Conservation (phyloP, 2,797 vertebrate genomes). For the Epinephelus coioides region DNA sequence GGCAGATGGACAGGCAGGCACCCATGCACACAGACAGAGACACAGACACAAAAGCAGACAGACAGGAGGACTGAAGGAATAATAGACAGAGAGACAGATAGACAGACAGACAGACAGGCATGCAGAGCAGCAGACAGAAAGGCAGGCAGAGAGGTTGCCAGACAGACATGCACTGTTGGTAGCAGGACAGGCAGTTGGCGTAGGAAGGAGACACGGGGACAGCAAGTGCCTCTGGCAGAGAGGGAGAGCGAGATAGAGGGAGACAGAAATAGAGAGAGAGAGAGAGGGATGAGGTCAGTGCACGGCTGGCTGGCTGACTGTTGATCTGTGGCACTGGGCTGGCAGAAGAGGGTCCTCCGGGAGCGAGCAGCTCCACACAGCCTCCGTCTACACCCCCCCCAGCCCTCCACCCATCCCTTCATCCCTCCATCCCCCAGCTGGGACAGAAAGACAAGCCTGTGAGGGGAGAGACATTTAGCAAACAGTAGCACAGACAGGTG, state of each 20-base stretch:
- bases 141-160: slow-evolving; percentile 65
- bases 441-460: slow-evolving; percentile 51
- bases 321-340: slow-evolving; percentile 84
- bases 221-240: slow-evolving; percentile 78
- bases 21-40: slow-evolving; percentile 63
- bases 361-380: slow-evolving; percentile 69
- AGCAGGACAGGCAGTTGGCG: slow-evolving; percentile 79
- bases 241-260: slow-evolving; percentile 64
- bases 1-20: slow-evolving; percentile 77
- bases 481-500: slow-evolving; percentile 48
- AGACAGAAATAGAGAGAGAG: slow-evolving; percentile 63
- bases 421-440: slow-evolving; percentile 67
- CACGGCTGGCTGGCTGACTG: slow-evolving; percentile 84
- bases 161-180: slow-evolving; percentile 81
- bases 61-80: slow-evolving; percentile 66
- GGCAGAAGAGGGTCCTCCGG: slow-evolving; percentile 80
- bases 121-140: slow-evolving; percentile 43
- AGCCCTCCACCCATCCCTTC: slow-evolving; percentile 52
- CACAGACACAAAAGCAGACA: slow-evolving; percentile 55
- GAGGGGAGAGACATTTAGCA: slow-evolving; percentile 39
- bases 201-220: slow-evolving; percentile 82
- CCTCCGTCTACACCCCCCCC: slow-evolving; percentile 57
- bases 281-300: slow-evolving; percentile 78
- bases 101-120: slow-evolving; percentile 59
- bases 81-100: slow-evolving; percentile 56